phyloP scores from a whole-genome alignment of 2,797 vertebrate species.

The Sus cebifrons region DNA sequence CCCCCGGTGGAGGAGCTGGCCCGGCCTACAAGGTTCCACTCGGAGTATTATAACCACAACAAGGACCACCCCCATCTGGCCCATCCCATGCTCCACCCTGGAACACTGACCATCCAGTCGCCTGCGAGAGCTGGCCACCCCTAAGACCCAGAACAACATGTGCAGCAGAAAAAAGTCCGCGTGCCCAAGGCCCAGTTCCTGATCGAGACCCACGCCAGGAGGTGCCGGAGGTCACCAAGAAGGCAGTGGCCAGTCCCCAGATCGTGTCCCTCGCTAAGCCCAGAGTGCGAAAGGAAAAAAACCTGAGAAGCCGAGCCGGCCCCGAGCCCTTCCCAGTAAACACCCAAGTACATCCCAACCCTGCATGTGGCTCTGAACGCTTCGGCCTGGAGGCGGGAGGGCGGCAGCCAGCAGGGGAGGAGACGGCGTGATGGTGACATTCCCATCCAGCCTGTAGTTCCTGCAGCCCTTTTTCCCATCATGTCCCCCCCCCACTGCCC shows the following conservation, averaged over 20 bases:
- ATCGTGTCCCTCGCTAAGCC: constrained; percentile 84
- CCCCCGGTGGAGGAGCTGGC: no score
- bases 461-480: neutral
- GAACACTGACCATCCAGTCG: constrained; percentile 50
- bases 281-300: constrained; percentile 76
- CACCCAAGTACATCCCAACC: constrained; percentile 51
- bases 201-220: constrained; percentile 78
- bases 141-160: constrained; percentile 70
- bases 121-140: constrained; percentile 81
- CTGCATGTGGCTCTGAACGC: neutral
- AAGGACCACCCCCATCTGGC: constrained; percentile 78
- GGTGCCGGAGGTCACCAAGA: constrained; percentile 75
- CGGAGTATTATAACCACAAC: no score
- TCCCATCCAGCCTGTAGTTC: neutral
- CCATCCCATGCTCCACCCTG: constrained; percentile 63
- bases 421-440: constrained; percentile 33
- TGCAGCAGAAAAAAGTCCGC: constrained; percentile 79
- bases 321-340: constrained; percentile 74
- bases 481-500: no score
- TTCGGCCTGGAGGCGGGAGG: neutral
- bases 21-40: neutral
- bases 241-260: constrained; percentile 78
- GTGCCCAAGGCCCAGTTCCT: constrained; percentile 76
- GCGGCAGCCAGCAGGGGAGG: rapidly evolving
- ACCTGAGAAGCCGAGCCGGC: constrained; percentile 38